These are phyloP conservation scores for Serripes groenlandicus DNA, from an alignment of 2,888 invertebrate genomes.

Conservation along the genomic window DNA sequence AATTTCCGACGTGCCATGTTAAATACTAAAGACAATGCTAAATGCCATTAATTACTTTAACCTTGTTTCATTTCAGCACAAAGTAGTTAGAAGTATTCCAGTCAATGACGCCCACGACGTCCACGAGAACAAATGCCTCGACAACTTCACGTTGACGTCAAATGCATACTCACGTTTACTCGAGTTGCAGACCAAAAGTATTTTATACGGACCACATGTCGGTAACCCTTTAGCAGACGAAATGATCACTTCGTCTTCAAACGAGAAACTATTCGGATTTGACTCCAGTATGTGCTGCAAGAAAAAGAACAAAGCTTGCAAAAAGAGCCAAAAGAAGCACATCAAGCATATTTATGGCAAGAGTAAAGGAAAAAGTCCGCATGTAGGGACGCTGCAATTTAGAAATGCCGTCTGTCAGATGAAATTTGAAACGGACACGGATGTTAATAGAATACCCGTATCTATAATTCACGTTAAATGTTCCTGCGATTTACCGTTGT, in stretches of 20 bases:
- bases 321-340: not conserved
- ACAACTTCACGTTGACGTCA: not conserved
- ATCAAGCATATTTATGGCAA: not conserved
- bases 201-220: not conserved
- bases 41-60: no score
- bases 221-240: not conserved
- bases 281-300: not conserved
- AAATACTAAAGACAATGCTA: no score
- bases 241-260: not conserved
- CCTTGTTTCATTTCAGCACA: no score
- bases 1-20: no score
- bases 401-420: conserved; percentile 9
- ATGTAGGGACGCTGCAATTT: not conserved
- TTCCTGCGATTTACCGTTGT: not conserved
- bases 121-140: not conserved
- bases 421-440: conserved; percentile 2
- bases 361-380: not conserved
- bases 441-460: conserved; percentile 13
- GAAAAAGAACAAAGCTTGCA: not conserved
- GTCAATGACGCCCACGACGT: no score
- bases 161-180: not conserved
- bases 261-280: not conserved
- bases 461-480: not conserved
- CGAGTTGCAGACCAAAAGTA: not conserved
- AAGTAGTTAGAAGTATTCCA: no score